These are phyloP conservation scores for Drosophila neutralis DNA, from an alignment of 2,888 invertebrate genomes.

Conservation along the genomic window DNA sequence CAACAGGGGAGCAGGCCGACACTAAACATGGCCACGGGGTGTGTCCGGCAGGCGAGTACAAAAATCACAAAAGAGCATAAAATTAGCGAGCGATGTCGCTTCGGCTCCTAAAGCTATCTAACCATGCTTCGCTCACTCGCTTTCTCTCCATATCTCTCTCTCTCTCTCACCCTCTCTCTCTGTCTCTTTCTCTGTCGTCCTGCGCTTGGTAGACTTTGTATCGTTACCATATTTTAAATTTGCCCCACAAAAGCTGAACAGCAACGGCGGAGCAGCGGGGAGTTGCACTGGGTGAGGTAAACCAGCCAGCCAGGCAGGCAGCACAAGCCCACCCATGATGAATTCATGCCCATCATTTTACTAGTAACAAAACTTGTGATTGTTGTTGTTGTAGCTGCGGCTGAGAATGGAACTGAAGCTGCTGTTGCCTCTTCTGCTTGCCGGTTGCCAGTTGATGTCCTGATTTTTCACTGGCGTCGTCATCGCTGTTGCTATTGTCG, in stretches of 20 bases:
- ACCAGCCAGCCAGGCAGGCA: not conserved
- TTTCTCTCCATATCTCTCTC: not conserved
- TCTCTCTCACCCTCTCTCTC: not conserved
- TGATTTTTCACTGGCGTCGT: slow-evolving; percentile 66
- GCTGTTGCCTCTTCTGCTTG: slow-evolving; percentile 10
- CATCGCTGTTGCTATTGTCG: slow-evolving; percentile 32
- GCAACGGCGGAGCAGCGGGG: not conserved
- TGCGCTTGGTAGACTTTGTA: slow-evolving; percentile 52
- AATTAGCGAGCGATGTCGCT: slow-evolving; percentile 71
- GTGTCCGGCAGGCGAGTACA: slow-evolving; percentile 71
- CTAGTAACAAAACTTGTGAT: slow-evolving; percentile 75
- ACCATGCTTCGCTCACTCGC: slow-evolving; percentile 2
- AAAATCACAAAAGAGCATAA: slow-evolving; percentile 81
- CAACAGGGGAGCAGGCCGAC: slow-evolving; percentile 30
- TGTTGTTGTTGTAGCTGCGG: slow-evolving; percentile 57
- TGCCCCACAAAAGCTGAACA: slow-evolving; percentile 42
- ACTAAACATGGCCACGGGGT: slow-evolving; percentile 76
- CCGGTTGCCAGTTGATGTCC: slow-evolving; percentile 48
- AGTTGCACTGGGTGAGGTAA: slow-evolving; percentile 5
- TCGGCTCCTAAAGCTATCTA: slow-evolving; percentile 41
- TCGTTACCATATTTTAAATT: slow-evolving; percentile 71
- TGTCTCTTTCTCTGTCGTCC: not conserved
- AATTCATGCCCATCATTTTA: slow-evolving; percentile 78
- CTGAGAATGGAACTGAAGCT: slow-evolving; percentile 20
- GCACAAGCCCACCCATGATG: slow-evolving; percentile 62